Conservation (phyloP, 2,113 vertebrate species). For the Psilopogon haemacephalus region DNA sequence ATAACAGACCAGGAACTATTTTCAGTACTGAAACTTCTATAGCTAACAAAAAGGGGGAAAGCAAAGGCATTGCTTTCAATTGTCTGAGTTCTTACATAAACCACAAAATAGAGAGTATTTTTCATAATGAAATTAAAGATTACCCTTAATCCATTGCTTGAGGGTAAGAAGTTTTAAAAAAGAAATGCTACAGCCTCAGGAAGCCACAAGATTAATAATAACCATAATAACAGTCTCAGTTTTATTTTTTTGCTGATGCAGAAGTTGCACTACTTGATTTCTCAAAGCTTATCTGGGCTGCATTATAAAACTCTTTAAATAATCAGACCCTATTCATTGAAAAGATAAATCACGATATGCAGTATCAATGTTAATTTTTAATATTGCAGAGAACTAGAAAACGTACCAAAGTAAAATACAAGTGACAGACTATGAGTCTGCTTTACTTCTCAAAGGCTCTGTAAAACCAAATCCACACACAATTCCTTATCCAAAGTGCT, state of each 20-base stretch:
- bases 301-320: background rate
- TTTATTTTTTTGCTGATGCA: background rate
- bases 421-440: background rate
- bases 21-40: background rate
- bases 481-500: background rate
- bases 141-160: background rate
- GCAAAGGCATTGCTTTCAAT: background rate
- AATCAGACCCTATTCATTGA: background rate
- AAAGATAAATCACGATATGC: background rate
- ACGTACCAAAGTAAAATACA: background rate
- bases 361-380: background rate
- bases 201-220: background rate
- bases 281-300: background rate
- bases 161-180: background rate
- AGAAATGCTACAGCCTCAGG: background rate
- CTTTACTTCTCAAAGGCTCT: background rate
- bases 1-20: background rate
- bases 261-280: background rate
- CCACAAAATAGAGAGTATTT: background rate
- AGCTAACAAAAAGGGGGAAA: no score
- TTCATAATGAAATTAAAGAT: background rate
- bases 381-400: background rate
- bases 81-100: background rate
- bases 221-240: background rate
- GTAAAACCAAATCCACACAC: slow-evolving; percentile 9